These are phyloP conservation scores for Nomada ferruginata DNA, from an alignment of 2,888 invertebrate genomes.

Conservation along the genomic window DNA sequence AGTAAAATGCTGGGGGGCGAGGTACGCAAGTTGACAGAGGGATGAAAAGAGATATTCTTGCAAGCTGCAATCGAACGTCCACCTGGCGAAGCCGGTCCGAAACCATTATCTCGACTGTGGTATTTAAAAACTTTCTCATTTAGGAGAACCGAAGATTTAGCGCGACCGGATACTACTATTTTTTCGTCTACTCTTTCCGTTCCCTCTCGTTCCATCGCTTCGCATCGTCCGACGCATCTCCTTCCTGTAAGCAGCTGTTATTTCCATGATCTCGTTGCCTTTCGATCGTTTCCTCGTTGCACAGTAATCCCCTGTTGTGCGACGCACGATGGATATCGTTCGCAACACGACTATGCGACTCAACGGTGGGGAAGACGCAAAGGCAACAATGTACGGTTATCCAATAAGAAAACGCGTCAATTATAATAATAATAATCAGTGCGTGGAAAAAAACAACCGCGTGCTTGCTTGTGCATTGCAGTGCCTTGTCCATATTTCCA, in stretches of 20 bases:
- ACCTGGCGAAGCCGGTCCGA: too few relatives aligned
- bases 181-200: background rate
- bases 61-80: too few relatives aligned
- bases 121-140: too few relatives aligned
- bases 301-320: background rate
- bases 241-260: too few relatives aligned
- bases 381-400: conserved; percentile 32
- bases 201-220: background rate
- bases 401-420: conserved; percentile 15
- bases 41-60: too few relatives aligned
- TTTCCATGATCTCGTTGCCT: background rate
- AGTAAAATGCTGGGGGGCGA: too few relatives aligned
- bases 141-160: background rate
- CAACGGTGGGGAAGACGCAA: conserved; percentile 48
- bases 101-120: too few relatives aligned
- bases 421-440: conserved; percentile 45
- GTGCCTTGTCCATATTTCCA: conserved; percentile 50
- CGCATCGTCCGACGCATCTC: background rate
- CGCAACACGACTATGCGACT: conserved; percentile 60
- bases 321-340: conserved; percentile 25
- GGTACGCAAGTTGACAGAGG: too few relatives aligned
- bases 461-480: conserved; percentile 69
- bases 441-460: conserved; percentile 54
- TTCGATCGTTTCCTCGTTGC: background rate
- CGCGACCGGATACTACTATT: background rate